These are phyloP conservation scores for Electrophaes corylata DNA, from an alignment of 2,888 invertebrate species.

Conservation along the genomic window DNA sequence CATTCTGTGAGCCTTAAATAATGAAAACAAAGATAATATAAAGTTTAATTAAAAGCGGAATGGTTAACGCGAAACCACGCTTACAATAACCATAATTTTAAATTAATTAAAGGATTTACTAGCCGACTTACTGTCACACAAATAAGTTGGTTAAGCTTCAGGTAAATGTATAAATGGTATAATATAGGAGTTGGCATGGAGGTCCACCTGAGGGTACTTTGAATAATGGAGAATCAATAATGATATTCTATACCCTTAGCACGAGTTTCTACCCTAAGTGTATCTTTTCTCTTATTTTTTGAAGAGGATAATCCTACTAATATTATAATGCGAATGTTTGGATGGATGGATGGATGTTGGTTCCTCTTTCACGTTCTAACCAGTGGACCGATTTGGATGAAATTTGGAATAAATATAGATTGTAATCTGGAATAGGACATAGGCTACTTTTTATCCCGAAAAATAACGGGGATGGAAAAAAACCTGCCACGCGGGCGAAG, in stretches of 20 bases:
- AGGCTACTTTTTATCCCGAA: too few relatives aligned
- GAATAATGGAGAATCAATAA: not conserved
- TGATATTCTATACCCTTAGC: not conserved
- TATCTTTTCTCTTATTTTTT: too few relatives aligned
- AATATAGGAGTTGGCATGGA: constrained; percentile 2
- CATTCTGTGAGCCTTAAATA: constrained; percentile 30
- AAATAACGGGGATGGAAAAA: too few relatives aligned
- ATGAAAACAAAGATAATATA: constrained; percentile 42
- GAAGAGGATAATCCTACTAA: too few relatives aligned
- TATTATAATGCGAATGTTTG: too few relatives aligned
- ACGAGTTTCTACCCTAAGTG: not conserved
- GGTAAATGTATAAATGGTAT: constrained; percentile 20
- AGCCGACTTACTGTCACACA: constrained; percentile 34
- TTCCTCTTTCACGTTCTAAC: too few relatives aligned
- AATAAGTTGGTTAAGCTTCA: constrained; percentile 29
- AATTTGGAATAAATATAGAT: too few relatives aligned
- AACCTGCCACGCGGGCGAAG: too few relatives aligned
- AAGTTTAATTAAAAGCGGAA: constrained; percentile 43
- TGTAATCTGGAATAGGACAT: too few relatives aligned
- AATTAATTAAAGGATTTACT: constrained; percentile 40
- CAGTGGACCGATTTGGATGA: too few relatives aligned
- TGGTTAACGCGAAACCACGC: constrained; percentile 40
- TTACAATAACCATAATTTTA: constrained; percentile 41
- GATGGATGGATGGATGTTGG: too few relatives aligned
- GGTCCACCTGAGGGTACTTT: not conserved